Evolutionary conservation across 1,140 invertebrate genomes (phyloP), one percentile per base, ranked within the genome.

Genomic region (Cyphomyrmex costatus): DNA sequence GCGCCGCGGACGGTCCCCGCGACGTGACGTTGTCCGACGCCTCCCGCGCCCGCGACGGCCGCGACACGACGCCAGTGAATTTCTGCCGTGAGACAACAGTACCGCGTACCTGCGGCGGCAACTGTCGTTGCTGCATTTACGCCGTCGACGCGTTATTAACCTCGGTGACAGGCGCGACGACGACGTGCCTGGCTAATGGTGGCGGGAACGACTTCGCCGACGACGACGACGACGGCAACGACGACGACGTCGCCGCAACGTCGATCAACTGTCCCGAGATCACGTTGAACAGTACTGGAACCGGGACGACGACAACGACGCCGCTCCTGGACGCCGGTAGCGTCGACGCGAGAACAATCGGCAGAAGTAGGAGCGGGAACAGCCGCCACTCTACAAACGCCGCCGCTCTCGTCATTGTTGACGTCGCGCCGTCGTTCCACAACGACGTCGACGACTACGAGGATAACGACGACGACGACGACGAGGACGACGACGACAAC

Each of bases 1-100:
- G 61, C 53, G n/a, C 58, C 53, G 53, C 53, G 71, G 30, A 71
- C 86, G 86, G 70, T 61, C 51, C 74, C 56, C 86, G 73, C 68
- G 36, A 60, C 89, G 85, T 91, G 76, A 68, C 86, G 86, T 91
- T 89, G 51, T 61, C 33, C 68, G 88, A 89, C 83, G 85, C 78
- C 36, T 42, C 10, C 19, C 77, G n/a, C n/a, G n/a, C 74, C 56
- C 86, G 73, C 68, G 36, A 60, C 89, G 85, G 89, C 19, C 77
- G 77, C 42, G 77, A 42, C 36, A 80, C 85, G 65, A 63, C 82
- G 82, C 85, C 85, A 80, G 85, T 88, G 33, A 82, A 71, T 63
- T 82, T 70, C 65, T 63, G 70, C 49, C 76, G 61, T 12, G 83
- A 73, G 58, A 65, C 74, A 46, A 60, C 63, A 19, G 82, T 71